phyloP scores from a whole-genome alignment of 2,113 vertebrate genomes.

The Tetraodon nigroviridis region DNA sequence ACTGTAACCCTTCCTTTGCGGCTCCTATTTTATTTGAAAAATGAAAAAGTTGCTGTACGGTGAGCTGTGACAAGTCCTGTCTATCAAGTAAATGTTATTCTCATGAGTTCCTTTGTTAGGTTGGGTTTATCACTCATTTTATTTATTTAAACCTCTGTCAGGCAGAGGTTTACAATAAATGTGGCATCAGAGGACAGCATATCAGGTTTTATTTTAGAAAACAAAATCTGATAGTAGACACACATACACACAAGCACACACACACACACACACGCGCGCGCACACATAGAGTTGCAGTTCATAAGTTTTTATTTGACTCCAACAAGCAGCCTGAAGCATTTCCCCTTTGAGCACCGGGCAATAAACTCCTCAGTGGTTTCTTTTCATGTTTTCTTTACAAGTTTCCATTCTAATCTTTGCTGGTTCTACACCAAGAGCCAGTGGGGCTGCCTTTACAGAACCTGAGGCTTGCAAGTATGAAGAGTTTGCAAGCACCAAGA shows the following conservation, averaged over 20 bases:
- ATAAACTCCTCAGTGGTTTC: slow-evolving; percentile 65
- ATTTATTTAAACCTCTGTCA: no score
- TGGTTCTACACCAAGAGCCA: slow-evolving; percentile 49
- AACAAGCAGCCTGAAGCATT: slow-evolving; percentile 60
- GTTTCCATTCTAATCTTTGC: slow-evolving; percentile 64
- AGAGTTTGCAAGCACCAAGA: slow-evolving; percentile 10
- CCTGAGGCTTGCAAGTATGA: slow-evolving; percentile 22
- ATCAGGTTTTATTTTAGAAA: not conserved
- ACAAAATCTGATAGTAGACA: not conserved
- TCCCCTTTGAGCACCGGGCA: slow-evolving; percentile 48
- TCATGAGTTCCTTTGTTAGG: no score
- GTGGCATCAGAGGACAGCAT: no score
- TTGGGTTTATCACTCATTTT: no score
- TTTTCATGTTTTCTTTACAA: slow-evolving; percentile 70
- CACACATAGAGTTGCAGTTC: slow-evolving; percentile 45
- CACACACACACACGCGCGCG: slow-evolving; percentile 43
- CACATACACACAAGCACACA: slow-evolving; percentile 9
- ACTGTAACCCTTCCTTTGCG: no score
- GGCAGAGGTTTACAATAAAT: no score
- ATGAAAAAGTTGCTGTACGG: no score
- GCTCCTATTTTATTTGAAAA: no score
- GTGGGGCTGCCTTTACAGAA: slow-evolving; percentile 53
- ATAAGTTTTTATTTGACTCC: slow-evolving; percentile 63
- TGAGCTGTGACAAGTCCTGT: no score
- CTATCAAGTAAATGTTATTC: no score